A percentile compares a stretch with the other conserved stretches of the same genome.
Conservation (phyloP, 1,140 invertebrate genomes). For the Lordiphosa stackelbergi region DNA sequence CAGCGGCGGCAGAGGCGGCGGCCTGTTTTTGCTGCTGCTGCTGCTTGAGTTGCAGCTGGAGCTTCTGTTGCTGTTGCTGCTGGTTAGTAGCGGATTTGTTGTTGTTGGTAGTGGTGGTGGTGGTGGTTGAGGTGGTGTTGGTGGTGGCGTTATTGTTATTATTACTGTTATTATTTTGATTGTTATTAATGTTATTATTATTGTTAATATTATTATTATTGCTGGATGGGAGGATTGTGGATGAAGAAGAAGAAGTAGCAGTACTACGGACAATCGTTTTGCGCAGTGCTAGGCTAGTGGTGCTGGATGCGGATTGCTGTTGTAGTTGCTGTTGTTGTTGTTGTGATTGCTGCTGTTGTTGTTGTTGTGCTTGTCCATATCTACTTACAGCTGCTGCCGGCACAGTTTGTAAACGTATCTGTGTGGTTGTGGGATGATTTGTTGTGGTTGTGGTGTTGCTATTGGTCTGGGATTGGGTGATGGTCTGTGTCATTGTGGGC, state of each 20-base stretch:
- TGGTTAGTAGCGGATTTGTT: conserved; percentile 70
- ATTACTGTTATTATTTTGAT: conserved; percentile 23
- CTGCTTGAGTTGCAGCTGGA: conserved; percentile 52
- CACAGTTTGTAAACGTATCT: conserved; percentile 80
- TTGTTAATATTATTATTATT: conserved; percentile 53
- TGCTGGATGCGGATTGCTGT: conserved; percentile 56
- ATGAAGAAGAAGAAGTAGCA: conserved; percentile 39
- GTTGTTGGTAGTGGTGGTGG: conserved; percentile 67
- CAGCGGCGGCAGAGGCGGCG: conserved; percentile 56
- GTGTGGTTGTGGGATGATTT: conserved; percentile 76
- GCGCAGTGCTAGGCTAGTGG: conserved; percentile 79
- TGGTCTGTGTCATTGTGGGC: conserved; percentile 77
- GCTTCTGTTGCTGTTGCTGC: conserved; percentile 38
- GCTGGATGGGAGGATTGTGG: conserved; percentile 72
- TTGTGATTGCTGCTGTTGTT: conserved; percentile 39
- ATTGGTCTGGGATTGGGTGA: conserved; percentile 64
- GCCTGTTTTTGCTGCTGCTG: conserved; percentile 65
- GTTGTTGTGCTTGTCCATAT: conserved; percentile 79
- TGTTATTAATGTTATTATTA: conserved; percentile 17
- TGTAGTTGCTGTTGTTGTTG: conserved; percentile 52
- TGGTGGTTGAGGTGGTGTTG: conserved; percentile 57
- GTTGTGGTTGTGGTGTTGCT: conserved; percentile 63
- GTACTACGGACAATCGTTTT: conserved; percentile 78
- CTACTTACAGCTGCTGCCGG: conserved; percentile 80
- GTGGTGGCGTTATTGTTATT: conserved; percentile 32